phyloP scores from a whole-genome alignment of 2,113 vertebrate species.

The Malaclemys terrapin region DNA sequence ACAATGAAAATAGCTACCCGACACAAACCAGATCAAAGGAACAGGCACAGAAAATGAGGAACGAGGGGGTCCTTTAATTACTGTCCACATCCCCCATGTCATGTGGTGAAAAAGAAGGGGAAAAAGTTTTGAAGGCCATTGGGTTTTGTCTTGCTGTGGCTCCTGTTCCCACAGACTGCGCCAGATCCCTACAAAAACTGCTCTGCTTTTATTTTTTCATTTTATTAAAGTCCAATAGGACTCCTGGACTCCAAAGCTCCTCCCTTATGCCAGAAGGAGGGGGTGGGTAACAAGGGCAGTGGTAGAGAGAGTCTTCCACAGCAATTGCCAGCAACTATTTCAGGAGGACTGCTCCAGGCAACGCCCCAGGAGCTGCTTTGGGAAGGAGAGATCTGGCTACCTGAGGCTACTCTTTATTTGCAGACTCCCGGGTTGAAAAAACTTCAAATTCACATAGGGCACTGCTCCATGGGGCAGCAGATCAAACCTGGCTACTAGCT shows the following conservation, averaged over 20 bases:
- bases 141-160: slow-evolving; percentile 85
- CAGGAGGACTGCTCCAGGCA: slow-evolving; percentile 80
- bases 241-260: slow-evolving; percentile 79
- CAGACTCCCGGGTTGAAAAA: slow-evolving; percentile 80
- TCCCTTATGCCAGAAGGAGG: slow-evolving; percentile 75
- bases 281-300: slow-evolving; percentile 31
- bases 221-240: slow-evolving; percentile 81
- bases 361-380: slow-evolving; percentile 80
- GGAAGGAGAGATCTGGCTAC: slow-evolving; percentile 78
- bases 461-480: slow-evolving; percentile 86
- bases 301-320: slow-evolving; percentile 41
- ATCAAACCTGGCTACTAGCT: slow-evolving; percentile 92
- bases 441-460: slow-evolving; percentile 86
- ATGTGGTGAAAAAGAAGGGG: slow-evolving; percentile 84
- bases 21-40: slow-evolving; percentile 96
- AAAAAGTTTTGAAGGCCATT: slow-evolving; percentile 91
- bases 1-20: slow-evolving; percentile 86
- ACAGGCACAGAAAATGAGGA: slow-evolving; percentile 88
- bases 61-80: slow-evolving; percentile 97
- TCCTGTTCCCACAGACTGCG: slow-evolving; percentile 82
- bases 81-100: slow-evolving; percentile 92
- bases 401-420: slow-evolving; percentile 80
- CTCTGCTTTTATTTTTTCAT: slow-evolving; percentile 75
- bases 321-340: slow-evolving; percentile 79
- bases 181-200: slow-evolving; percentile 86